Evolutionary conservation across 2,888 invertebrate genomes (phyloP).

Genomic region (Latrodectus hesperus): DNA sequence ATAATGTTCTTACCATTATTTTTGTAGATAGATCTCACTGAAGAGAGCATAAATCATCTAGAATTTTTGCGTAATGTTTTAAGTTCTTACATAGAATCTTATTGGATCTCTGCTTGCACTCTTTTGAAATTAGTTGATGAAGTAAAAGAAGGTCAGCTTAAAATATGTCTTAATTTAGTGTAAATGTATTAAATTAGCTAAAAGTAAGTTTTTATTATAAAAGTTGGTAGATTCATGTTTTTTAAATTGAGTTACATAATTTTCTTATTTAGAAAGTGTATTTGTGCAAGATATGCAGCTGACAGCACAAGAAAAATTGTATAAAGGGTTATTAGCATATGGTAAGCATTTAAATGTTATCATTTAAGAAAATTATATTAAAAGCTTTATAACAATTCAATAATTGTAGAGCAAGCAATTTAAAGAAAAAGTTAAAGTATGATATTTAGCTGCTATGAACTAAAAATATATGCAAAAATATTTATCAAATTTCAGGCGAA

Average conservation of each 20-base stretch:
- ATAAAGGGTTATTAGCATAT: conserved; percentile 73
- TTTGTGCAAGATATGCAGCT: conserved; percentile 73
- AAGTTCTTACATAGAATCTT: conserved; percentile 74
- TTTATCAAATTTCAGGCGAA: too few species aligned
- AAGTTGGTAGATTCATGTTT: not conserved
- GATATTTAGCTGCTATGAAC: too few species aligned
- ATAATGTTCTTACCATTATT: not conserved
- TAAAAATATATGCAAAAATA: too few species aligned
- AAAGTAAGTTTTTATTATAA: not conserved
- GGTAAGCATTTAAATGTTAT: conserved; percentile 69
- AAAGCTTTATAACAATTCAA: too few species aligned
- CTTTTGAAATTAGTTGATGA: conserved; percentile 71
- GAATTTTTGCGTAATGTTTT: conserved; percentile 73
- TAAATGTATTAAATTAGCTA: not conserved
- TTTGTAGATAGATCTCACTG: conserved; percentile 57
- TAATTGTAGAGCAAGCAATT: too few species aligned
- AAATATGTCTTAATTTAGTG: not conserved
- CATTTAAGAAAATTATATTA: too few species aligned
- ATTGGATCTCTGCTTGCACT: conserved; percentile 72
- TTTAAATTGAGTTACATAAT: not conserved
- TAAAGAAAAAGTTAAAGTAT: too few species aligned
- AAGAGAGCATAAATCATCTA: conserved; percentile 71
- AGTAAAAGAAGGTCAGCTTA: conserved; percentile 70
- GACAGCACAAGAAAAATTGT: conserved; percentile 72
- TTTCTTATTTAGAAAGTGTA: conserved; percentile 72